These are phyloP conservation scores for Hybos culiciformis DNA, from an alignment of 2,888 invertebrate species.

Conservation along the genomic window DNA sequence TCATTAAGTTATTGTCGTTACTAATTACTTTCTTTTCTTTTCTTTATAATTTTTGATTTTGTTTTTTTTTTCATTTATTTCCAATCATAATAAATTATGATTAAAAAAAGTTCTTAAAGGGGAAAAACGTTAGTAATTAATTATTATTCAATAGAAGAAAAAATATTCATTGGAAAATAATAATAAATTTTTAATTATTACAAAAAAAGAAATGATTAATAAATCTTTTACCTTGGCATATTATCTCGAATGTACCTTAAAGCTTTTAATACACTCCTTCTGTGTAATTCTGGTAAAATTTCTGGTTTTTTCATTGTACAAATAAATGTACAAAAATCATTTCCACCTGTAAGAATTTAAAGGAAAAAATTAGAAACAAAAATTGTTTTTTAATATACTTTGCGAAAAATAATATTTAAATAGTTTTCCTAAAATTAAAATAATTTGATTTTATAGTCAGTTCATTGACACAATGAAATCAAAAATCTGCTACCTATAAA, in stretches of 20 bases:
- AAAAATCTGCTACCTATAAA: too few species aligned
- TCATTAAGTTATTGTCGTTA: too few species aligned
- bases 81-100: too few species aligned
- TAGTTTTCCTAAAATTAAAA: background rate
- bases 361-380: slow-evolving; percentile 15
- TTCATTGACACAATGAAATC: too few species aligned
- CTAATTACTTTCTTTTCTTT: too few species aligned
- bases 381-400: slow-evolving; percentile 14
- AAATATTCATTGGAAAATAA: too few species aligned
- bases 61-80: too few species aligned
- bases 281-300: slow-evolving; percentile 31
- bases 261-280: slow-evolving; percentile 30
- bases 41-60: too few species aligned
- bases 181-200: background rate
- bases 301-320: slow-evolving; percentile 34
- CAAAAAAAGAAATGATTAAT: background rate
- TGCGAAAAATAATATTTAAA: background rate
- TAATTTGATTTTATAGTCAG: too few species aligned
- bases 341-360: slow-evolving; percentile 24
- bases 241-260: slow-evolving; percentile 38
- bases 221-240: slow-evolving; percentile 37
- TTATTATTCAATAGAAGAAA: too few species aligned
- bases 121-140: too few species aligned
- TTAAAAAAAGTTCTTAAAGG: too few species aligned
- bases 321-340: slow-evolving; percentile 41